Evolutionary conservation across 2,797 vertebrate species (phyloP), one percentile per base, ranked within the genome.

Genomic region (Trematomus bernacchii): DNA sequence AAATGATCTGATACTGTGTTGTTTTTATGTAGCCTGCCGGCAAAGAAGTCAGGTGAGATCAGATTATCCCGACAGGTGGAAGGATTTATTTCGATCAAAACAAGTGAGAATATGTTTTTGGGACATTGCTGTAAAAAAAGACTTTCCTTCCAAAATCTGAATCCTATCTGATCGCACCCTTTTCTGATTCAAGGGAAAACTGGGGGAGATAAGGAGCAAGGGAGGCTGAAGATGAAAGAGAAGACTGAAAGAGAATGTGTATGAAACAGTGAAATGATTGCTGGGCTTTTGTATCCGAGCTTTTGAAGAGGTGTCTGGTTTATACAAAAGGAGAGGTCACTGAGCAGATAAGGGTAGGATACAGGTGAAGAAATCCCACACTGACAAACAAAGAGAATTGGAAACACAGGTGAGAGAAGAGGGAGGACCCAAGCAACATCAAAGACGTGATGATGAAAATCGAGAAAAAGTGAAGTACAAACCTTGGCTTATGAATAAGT

Each of bases 221-320:
- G 66, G 71, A 46, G 63, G 58, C 59, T 3, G 12, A 16, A 60
- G 62, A 87, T 83, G 81, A 84, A 86, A 86, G 74, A 3, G 50
- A 64, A 0, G 30, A 6, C 61, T 44, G 76, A 75, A 23, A 51
- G 75, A 69, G 62, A 70, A 68, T 44, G 78, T 3, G 72, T 52
- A 65, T 66, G 77, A 83, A 73, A 71, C 66, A 37, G 37, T 14
- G 57, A 40, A 60, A 51, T 58, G 76, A 83, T 77, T 66, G 64
- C 71, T 48, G 10, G 55, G 55, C 23, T 79, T 71, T 73, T 79
- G 63, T 72, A 21, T 75, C 42, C 5, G 14, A 44, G 76, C 71
- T 71, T 87, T 76, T 86, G 84, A 79, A 85, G 74, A 82, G 30
- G 0, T 5, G 71, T 76, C 77, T 69, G 75, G 6, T 71, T 78